Evolutionary conservation across 2,113 vertebrate species (phyloP), one percentile per base, ranked within the genome.

Genomic region (Agapornis roseicollis): DNA sequence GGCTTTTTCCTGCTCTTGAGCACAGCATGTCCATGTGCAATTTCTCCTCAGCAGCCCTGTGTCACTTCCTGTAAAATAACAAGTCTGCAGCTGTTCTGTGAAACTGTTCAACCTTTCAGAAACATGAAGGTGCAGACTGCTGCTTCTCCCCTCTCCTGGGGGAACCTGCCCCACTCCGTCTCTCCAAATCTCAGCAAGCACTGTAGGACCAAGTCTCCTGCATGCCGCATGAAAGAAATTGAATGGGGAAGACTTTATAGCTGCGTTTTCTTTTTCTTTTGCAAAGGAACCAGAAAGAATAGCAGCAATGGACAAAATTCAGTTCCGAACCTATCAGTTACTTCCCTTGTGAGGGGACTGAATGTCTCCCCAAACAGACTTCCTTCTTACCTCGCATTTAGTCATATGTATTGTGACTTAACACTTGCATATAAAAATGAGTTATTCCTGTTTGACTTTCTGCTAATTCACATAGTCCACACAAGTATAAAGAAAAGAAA

Each of bases 1-100:
- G 93, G 60, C 89, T 94, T 95, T 97, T 91, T 74, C 53, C 49
- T 85, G 52, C 80, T 95, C 86, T 87, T 95, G 56, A 52, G 73
- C 90, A 91, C 78, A 88, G 90, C 35, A 33, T 56, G 91, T 63
- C 89, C 84, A 15, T 52, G 77, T 55, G 58, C 79, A 93, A 95
- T 96, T 95, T 92, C 46, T 89, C 39, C 73, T 94, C 81, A 29
- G 28, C 22, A 88, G 70, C 53, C 56, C 77, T 33, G 37, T 94
- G 79, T 71, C 88, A 83, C 66, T 81, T 95, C 72, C 85, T 94
- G 94, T 74, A 80, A 89, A 89, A 95, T 86, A 93, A 56, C 33
- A 68, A 58, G 5, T 33, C 76, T 77, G 64, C 44, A 91, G 37
- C 74, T 85, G 64, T 52, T 93, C 80, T 90, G 44, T 66, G 77